Percentiles rank a stretch among this genome's conserved stretches.
These are phyloP conservation scores for Balaeniceps rex DNA, from an alignment of 2,113 vertebrate species.

Conservation along the genomic window DNA sequence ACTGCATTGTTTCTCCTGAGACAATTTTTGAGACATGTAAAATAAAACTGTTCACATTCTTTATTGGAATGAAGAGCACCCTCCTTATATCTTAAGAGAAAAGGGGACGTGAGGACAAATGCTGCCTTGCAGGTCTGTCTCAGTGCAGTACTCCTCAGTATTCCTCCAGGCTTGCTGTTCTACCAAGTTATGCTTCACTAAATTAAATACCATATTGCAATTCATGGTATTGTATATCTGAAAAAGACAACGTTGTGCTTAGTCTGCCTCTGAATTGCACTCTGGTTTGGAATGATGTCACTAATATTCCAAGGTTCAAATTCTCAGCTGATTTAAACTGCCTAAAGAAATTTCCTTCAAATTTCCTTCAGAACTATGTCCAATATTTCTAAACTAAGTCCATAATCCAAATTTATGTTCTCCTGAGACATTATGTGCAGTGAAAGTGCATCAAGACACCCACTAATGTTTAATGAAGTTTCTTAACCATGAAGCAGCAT, in stretches of 20 bases:
- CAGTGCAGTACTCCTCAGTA: neutral
- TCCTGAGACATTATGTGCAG: neutral
- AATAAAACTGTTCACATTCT: neutral
- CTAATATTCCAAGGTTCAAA: neutral
- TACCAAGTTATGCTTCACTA: neutral
- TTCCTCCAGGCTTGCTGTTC: neutral
- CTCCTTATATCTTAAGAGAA: neutral
- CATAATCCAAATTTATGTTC: neutral
- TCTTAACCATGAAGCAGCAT: neutral
- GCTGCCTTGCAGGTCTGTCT: neutral
- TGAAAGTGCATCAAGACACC: neutral
- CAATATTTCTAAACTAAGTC: neutral
- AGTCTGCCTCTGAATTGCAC: neutral
- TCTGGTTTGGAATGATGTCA: neutral
- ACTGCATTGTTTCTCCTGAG: neutral
- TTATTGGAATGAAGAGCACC: neutral
- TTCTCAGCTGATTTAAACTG: neutral
- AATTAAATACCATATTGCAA: neutral
- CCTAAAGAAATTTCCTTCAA: neutral
- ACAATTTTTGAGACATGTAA: neutral
- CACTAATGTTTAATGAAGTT: neutral
- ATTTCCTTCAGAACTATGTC: neutral
- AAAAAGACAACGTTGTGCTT: neutral
- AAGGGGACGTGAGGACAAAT: neutral
- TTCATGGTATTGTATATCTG: neutral